Evolutionary conservation across 2,797 vertebrate species (phyloP), one percentile per base, ranked within the genome.

Genomic region (Calcarius lapponicus): DNA sequence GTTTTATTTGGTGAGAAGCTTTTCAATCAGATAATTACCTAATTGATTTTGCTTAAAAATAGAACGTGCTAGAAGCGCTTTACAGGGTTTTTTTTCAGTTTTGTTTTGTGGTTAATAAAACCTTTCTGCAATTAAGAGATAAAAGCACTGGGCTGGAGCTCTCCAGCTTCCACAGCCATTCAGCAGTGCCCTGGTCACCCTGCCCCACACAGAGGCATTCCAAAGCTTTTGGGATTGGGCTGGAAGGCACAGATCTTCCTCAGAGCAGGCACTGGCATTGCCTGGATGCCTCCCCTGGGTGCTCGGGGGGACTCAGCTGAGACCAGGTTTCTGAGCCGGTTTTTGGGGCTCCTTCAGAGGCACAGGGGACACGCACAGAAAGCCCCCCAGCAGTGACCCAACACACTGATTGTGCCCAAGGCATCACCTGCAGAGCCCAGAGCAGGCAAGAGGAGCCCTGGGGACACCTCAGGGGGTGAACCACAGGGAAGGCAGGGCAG

Each of bases 21-120:
- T 92, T 96, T 94, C 51, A 53, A 93, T 95, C 94, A 95, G 97
- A 96, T 97, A 97, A 97, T 96, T 94, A 95, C 95, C 94, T 96
- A 97, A 97, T 93, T 97, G 96, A 96, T 97, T 97, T 97, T 84
- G 84, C 71, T 97, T 96, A 94, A 97, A 98, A 97, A 95, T 67
- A 97, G 97, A 95, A 90, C 7, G 74, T 96, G 88, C 94, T 92
- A 93, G 86, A 96, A 97, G 89, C 0, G 1, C 70, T 96, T 92
- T 81, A 78, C 4, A 56, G 64, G 9, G 4, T 36, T 17, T 66
- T 19, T 95, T 95, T 95, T 10, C 11, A 9, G 32, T 31, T 85
- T 72, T 67, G 88, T 48, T 94, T 96, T 94, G 32, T 91, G 91
- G 70, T 91, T 85, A 73, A 85, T 62, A 75, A 88, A 85, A 80